Evolutionary conservation across 2,888 invertebrate genomes (phyloP), one percentile per base, ranked within the genome.

Genomic region (Clitarchus hookeri): DNA sequence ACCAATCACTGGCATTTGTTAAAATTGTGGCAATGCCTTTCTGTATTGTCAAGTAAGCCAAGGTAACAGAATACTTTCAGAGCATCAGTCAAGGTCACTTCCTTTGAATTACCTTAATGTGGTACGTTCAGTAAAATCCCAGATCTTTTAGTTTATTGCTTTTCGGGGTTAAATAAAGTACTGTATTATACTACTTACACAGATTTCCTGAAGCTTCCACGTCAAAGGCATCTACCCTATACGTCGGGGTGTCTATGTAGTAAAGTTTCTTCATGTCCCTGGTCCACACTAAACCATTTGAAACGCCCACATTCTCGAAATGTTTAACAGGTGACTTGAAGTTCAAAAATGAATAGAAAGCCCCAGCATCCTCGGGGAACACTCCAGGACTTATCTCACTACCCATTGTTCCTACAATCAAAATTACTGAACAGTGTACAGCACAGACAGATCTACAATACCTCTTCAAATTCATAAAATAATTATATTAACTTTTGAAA

Each of bases 241-340:
- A 27, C 6, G 27, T 82, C 36, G 12, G 19, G 6, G 82, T 36
- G 36, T 82, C 82, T 23, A 82, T 82, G 44, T 82, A 82, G 16
- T 82, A 82, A 1, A 82, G 27, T 44, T 9, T 82, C 44, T 82
- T 82, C 82, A 82, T 44, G 23, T 82, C 82, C 27, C 82, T 82
- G 11, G 82, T 82, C 82, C 82, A 82, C 82, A 44, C 44, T n/a
- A 82, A 82, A 16, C 82, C 82, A 82, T 82, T 82, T 19, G 82
- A 82, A 6, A 82, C 44, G 13, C 82, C 44, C 36, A 82, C 27
- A n/a, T 82, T 27, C 23, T 19, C 27, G 3, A 82, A 44, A 44
- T 82, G 82, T 82, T 82, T 82, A 4, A 82, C 16, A 19, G 82
- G 82, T 23, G 82, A 82, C 44, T 44, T 82, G 82, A 16, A 36